Base-by-base conservation (phyloP, 2,888 invertebrate species). In the Kryphioiulus occultus region DNA sequence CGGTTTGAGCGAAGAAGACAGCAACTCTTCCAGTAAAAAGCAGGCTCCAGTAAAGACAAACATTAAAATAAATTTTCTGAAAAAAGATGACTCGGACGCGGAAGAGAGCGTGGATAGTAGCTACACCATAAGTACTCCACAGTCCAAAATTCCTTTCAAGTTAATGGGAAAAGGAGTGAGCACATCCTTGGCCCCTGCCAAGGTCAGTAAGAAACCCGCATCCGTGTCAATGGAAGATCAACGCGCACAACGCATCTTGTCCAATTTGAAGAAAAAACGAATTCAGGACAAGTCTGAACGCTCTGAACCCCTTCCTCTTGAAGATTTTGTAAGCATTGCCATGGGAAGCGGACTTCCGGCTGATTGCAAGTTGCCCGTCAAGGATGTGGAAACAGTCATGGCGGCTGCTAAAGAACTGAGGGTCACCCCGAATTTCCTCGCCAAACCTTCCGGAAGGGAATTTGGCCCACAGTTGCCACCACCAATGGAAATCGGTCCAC, bases 131-230 rank as follows among this genome's bases (percentile, higher is more conserved):
- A 68, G 68, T 22, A 68, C 68, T 12, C 68, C 68, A 26, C 68
- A 68, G 26, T 68, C 68, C 10, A 68, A 68, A 68, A 68, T 68
- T 26, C 68, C 68, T 22, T 68, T 68, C 10, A 68, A 68, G 26
- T 68, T 68, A 12, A 68, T 68, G 68, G 68, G 68, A 68, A 68
- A 68, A 68, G 68, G 68, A 10, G 68, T 68, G 26, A 68, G 68
- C 68, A 68, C 68, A 0, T 68, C 68, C 10, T 68, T 68, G 26
- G 12, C 68, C 22, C 7, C 22, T 26, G 9, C 10, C 22, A 68
- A 68, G 22, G 0, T 10, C 12, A 12, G 10, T 26, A 68, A 68
- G 26, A 68, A 68, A 26, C 10, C 68, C 1, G 9, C 68, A 26
- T 10, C 68, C 26, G 9, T 26, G 12, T 26, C 68, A 68, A 12